These are phyloP conservation scores for Calvadosia cruxmelitensis DNA, from an alignment of 30 jellyfish, hydroid and myxozoan genomes.

Conservation along the genomic window DNA sequence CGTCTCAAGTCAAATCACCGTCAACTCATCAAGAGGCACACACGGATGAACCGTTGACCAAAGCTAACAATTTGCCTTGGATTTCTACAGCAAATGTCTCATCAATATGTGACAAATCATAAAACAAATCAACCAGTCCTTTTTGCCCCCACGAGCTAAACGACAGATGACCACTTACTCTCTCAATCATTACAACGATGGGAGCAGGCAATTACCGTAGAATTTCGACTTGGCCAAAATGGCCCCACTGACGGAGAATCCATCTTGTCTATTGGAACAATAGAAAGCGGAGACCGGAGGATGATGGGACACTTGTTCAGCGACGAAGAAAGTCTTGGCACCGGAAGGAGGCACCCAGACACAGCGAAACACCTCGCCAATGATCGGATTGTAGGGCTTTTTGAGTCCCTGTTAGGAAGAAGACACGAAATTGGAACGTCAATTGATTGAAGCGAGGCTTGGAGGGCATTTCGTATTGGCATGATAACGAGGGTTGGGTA, in stretches of 20 bases:
- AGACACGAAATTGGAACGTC: neutral
- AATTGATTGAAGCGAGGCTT: no score
- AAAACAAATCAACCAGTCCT: no score
- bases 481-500: neutral
- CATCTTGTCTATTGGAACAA: constrained; percentile 86
- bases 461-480: no score
- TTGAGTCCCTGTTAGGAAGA: constrained; percentile 68
- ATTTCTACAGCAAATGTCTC: no score
- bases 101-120: no score
- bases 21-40: no score
- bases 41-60: no score
- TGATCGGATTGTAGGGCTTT: constrained; percentile 89
- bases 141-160: no score
- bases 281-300: constrained; percentile 97
- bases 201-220: constrained; percentile 68
- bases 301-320: constrained; percentile 98
- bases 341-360: constrained; percentile 52
- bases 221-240: constrained; percentile 83
- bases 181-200: no score
- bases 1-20: no score
- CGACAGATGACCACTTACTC: no score
- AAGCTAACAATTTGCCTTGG: no score
- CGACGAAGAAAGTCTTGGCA: constrained; percentile 74
- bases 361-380: constrained; percentile 89
- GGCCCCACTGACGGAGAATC: constrained; percentile 78